phyloP scores from a whole-genome alignment of 2,888 invertebrate species.

The Drosophila suboccidentalis region DNA sequence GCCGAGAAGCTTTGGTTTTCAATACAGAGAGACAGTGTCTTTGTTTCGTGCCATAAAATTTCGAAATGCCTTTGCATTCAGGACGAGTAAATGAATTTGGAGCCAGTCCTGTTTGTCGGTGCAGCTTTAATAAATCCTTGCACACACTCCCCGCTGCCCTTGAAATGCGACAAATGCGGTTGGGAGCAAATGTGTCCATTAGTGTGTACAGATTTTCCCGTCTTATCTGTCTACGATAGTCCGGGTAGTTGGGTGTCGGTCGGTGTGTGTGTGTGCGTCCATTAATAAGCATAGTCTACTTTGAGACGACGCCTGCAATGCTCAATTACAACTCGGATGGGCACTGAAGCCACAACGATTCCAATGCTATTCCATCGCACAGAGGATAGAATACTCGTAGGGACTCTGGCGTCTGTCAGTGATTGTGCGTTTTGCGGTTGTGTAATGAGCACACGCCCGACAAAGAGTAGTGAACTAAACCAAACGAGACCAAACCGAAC shows the following conservation, averaged over 20 bases:
- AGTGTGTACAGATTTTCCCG: constrained; percentile 43
- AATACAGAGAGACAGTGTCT: neutral
- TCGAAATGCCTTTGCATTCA: constrained; percentile 16
- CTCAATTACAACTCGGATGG: constrained; percentile 35
- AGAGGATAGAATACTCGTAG: neutral
- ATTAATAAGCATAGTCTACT: constrained; percentile 61
- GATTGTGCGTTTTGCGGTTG: constrained; percentile 62
- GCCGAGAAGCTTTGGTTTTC: constrained; percentile 7
- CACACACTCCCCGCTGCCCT: constrained; percentile 18
- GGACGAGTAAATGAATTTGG: constrained; percentile 42
- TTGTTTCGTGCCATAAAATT: constrained; percentile 38
- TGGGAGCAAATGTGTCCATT: constrained; percentile 47
- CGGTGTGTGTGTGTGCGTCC: constrained; percentile 30
- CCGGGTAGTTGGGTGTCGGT: constrained; percentile 1
- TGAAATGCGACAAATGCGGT: constrained; percentile 17
- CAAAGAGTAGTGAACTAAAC: constrained; percentile 11
- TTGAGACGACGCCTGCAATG: constrained; percentile 52
- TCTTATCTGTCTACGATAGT: constrained; percentile 18
- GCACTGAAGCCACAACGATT: constrained; percentile 37
- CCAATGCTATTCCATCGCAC: constrained; percentile 35
- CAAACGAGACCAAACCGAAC: neutral
- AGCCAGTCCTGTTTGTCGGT: constrained; percentile 21
- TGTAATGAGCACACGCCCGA: constrained; percentile 54
- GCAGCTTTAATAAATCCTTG: constrained; percentile 48
- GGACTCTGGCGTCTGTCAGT: constrained; percentile 31